A percentile compares a stretch with the other conserved stretches of the same genome.
phyloP scores from a whole-genome alignment of 2,797 vertebrate species.

The Sebastes goodei region DNA sequence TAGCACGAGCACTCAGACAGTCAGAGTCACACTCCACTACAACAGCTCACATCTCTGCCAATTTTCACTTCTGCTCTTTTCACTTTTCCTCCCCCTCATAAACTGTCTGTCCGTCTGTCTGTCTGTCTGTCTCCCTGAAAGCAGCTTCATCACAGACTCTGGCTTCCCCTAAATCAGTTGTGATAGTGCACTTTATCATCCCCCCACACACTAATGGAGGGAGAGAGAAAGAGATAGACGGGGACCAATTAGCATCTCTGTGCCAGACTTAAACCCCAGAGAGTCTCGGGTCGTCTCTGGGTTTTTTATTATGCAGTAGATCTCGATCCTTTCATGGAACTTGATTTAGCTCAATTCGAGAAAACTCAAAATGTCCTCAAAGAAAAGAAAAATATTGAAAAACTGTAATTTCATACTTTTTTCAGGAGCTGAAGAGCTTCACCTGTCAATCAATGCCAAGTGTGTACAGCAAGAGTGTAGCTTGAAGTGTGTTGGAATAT shows the following conservation, averaged over 20 bases:
- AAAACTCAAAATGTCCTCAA: conserved; percentile 14
- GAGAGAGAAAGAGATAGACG: conserved; percentile 17
- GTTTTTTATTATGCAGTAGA: conserved; percentile 38
- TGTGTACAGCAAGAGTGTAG: not conserved
- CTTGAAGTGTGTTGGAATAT: not conserved
- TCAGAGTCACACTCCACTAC: conserved; percentile 2
- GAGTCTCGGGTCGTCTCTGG: conserved; percentile 12
- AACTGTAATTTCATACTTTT: not conserved
- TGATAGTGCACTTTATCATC: conserved; percentile 42
- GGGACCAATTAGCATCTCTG: conserved; percentile 55
- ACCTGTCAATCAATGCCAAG: conserved; percentile 1
- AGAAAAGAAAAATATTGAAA: not conserved
- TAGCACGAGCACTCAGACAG: conserved; percentile 5
- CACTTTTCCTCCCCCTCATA: conserved; percentile 25
- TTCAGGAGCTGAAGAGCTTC: not conserved
- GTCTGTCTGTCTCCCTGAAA: conserved; percentile 28
- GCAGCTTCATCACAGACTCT: conserved; percentile 17
- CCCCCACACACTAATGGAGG: conserved; percentile 29
- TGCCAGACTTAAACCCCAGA: conserved; percentile 38
- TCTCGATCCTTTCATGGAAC: conserved; percentile 14
- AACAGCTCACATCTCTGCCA: conserved; percentile 17
- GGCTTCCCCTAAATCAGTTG: conserved; percentile 15
- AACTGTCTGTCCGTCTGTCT: conserved; percentile 11
- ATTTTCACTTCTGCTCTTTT: conserved; percentile 19
- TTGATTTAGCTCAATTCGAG: conserved; percentile 10